Base-by-base conservation (phyloP, 2,888 invertebrate species). In the Diaprepes abbreviatus region DNA sequence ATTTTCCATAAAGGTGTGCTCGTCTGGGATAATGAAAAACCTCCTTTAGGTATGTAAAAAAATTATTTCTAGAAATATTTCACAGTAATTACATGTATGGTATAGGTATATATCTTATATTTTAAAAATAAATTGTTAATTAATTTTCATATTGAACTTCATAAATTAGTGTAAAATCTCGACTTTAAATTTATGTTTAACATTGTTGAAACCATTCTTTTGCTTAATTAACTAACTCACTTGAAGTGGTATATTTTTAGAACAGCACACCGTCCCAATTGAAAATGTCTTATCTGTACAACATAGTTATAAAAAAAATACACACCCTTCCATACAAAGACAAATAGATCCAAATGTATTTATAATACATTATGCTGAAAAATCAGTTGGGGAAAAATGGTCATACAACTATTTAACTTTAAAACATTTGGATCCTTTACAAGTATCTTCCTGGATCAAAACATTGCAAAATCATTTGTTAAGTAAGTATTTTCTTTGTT, bases 361-460 rank as follows among this genome's bases (percentile, higher is more conserved):
- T 76, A 85, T 88, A 45, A 85, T 91, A n/a, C 88, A 90, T 76
- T 91, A 90, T 81, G 89, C 89, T 0, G 87, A 87, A 12, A 82
- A 85, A 45, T 85, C 85, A 6, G 82, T 86, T 62, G 87, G 87
- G 75, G 88, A 88, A 77, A 86, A 87, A 75, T 90, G 89, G 89
- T 85, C 86, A 38, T 86, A 88, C 73, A 86, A 87, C 72, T 85
- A 84, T 31, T 82, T 90, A 19, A 86, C 86, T 0, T 85, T 91
- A 78, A 86, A 87, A 76, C 90, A 90, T 80, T 84, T 85, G 0
- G 90, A 91, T 79, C 82, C 87, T 0, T 81, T 87, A 70, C 88
- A 90, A 77, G 86, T 90, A n/a, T 85, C 86, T 0, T 87, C 88
- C 24, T 91, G 91, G 91, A 86, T 89, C 31, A 86, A 87, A 78